Evolutionary conservation across 2,113 vertebrate genomes (phyloP), one percentile per base, ranked within the genome.

Genomic region (Cepphus grylle): DNA sequence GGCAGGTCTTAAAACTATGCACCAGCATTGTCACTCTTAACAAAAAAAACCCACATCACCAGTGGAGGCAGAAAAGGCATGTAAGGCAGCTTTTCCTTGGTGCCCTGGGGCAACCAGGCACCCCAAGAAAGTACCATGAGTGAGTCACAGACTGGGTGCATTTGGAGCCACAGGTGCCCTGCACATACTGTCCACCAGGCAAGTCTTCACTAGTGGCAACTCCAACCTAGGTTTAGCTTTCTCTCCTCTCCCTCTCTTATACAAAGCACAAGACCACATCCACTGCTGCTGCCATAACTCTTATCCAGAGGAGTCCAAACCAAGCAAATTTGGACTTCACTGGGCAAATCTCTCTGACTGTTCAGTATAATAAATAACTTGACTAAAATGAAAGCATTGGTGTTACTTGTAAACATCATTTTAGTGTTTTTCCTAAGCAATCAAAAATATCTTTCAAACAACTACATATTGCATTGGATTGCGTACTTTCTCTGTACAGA

Each of bases 31-130:
- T 8, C 18, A 32, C 21, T 58, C 26, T 59, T 16, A 45, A 40
- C 34, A 52, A 58, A 77, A 42, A 16, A 11, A 8, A 0, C 7
- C 2, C 38, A 32, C 56, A 16, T 23, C 38, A 16, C 1, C 32
- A 9, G 40, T 27, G 11, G 34, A 49, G 34, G 8, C 34, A 42
- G 55, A 56, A 45, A 71, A 56, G 56, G n/a, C 21, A 43, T 1
- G 8, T 5, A 21, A 67, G 52, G 53, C 61, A 78, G 47, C 4
- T 76, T 43, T 27, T 27, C 74, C 79, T 20, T 27, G 45, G 69
- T 15, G 36, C 13, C 43, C 4, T 38, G 30, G 21, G 34, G 20
- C 2, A 67, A 67, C 8, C 0, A 3, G n/a, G 25, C 1, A 0
- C 34, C 58, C 56, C 59, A 63, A 32, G 19, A 23, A 70, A 53